A percentile compares a stretch with the other conserved stretches of the same genome.
Evolutionary conservation across 2,888 invertebrate genomes (phyloP).

Genomic region (Pyrochroa serraticornis): DNA sequence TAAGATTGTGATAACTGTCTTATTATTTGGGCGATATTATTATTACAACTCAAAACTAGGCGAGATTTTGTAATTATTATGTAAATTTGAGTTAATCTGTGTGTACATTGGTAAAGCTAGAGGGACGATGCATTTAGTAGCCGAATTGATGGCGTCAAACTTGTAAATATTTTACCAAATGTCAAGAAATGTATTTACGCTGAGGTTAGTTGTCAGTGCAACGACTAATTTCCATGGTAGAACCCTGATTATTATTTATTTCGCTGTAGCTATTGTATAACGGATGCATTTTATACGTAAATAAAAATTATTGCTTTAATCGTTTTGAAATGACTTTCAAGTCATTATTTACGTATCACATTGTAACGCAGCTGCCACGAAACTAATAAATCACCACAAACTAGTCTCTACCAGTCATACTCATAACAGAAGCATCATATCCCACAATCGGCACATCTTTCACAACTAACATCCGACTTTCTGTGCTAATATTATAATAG

Average conservation of each 20-base stretch:
- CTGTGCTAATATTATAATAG: too few relatives aligned
- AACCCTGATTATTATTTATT: conserved; percentile 32
- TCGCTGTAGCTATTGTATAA: conserved; percentile 35
- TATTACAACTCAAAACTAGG: too few relatives aligned
- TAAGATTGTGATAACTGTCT: conserved; percentile 25
- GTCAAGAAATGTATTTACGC: conserved; percentile 18
- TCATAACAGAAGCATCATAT: too few relatives aligned
- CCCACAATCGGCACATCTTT: too few relatives aligned
- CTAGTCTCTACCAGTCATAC: too few relatives aligned
- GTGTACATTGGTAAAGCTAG: neutral
- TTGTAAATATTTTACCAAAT: conserved; percentile 32
- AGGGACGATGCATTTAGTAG: conserved; percentile 12
- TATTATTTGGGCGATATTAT: neutral
- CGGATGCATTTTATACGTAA: conserved; percentile 42
- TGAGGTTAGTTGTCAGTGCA: conserved; percentile 30
- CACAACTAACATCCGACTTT: too few relatives aligned
- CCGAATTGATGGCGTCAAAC: too few relatives aligned
- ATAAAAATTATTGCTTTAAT: conserved; percentile 39
- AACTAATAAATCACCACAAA: too few relatives aligned
- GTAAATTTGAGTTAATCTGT: neutral
- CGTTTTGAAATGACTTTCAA: conserved; percentile 17
- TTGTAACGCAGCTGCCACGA: too few relatives aligned
- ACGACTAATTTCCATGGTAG: conserved; percentile 27
- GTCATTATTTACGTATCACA: too few relatives aligned
- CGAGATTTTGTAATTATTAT: neutral